Evolutionary conservation across 2,113 vertebrate species (phyloP).

Genomic region (Engraulis encrasicolus): DNA sequence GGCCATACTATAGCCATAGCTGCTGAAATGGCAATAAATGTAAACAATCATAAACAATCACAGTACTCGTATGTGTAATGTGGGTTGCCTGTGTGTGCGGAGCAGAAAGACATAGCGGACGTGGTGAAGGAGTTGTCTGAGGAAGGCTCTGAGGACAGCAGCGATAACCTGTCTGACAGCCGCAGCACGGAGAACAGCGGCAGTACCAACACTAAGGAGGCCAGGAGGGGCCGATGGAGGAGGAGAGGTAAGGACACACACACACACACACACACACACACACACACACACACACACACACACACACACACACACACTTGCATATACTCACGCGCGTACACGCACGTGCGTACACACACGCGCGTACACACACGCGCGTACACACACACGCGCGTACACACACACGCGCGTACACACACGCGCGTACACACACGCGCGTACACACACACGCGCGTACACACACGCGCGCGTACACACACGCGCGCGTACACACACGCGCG

Average conservation of each 20-base stretch:
- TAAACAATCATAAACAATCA: no score
- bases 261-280: background rate
- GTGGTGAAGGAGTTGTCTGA: conserved; percentile 86
- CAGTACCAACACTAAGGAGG: conserved; percentile 75
- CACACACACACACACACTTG: background rate
- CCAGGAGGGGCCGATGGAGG: conserved; percentile 86
- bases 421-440: background rate
- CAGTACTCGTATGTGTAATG: no score
- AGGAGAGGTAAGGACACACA: conserved; percentile 82
- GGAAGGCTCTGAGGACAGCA: conserved; percentile 90
- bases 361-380: background rate
- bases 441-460: background rate
- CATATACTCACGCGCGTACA: no score
- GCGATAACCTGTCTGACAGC: conserved; percentile 86
- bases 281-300: background rate
- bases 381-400: background rate
- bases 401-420: background rate
- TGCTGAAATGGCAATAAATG: no score
- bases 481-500: background rate
- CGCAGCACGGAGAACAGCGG: conserved; percentile 79
- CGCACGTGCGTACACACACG: background rate
- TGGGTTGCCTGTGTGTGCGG: accelerated
- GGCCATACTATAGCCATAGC: no score
- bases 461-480: background rate
- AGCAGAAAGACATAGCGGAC: conserved; percentile 89